phyloP scores from a whole-genome alignment of 1,140 invertebrate species.

The Saxidomus purpurata region DNA sequence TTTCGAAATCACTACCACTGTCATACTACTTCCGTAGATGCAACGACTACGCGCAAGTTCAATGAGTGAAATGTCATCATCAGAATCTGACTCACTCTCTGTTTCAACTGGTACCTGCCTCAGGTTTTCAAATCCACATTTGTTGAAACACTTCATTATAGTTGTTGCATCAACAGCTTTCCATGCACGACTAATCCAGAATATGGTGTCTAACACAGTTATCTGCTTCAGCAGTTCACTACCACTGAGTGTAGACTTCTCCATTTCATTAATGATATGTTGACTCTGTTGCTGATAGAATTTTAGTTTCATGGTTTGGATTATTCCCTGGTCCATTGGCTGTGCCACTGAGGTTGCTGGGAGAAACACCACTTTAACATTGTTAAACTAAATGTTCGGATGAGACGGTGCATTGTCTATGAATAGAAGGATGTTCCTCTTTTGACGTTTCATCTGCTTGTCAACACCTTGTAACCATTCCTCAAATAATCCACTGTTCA shows the following conservation, averaged over 20 bases:
- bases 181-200: slow-evolving; percentile 17
- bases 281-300: background rate
- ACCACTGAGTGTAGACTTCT: background rate
- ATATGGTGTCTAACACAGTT: background rate
- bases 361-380: slow-evolving; percentile 2
- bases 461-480: too few species aligned
- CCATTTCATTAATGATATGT: background rate
- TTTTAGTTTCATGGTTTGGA: background rate
- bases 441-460: background rate
- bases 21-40: background rate
- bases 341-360: background rate
- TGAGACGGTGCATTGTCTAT: slow-evolving; percentile 9
- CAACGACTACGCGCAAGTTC: background rate
- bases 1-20: background rate
- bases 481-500: too few species aligned
- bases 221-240: slow-evolving; percentile 4
- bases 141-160: background rate
- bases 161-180: background rate
- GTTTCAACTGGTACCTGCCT: background rate
- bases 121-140: slow-evolving; percentile 23
- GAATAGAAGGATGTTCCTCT: background rate
- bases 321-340: slow-evolving; percentile 13
- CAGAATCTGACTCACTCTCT: too few species aligned
- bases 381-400: too few species aligned
- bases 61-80: too few species aligned